Percentiles rank a stretch among this genome's conserved stretches.
phyloP scores from a whole-genome alignment of 1,140 invertebrate genomes.

The Trissolcus basalis region DNA sequence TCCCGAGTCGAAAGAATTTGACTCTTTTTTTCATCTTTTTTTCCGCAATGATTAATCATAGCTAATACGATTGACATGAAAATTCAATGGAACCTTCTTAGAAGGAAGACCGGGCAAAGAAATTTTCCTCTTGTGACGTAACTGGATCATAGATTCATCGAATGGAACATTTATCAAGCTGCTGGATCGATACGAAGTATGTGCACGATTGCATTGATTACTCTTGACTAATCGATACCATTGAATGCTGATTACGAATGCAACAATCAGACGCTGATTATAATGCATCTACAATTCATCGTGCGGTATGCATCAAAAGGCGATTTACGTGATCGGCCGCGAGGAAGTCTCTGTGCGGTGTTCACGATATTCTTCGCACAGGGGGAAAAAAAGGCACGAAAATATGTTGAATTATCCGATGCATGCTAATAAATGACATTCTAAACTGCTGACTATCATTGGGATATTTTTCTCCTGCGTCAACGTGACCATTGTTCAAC shows the following conservation, averaged over 20 bases:
- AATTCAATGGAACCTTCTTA: not conserved
- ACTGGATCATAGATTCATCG: slow-evolving; percentile 23
- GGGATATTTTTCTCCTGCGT: slow-evolving; percentile 18
- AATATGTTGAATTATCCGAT: slow-evolving; percentile 36
- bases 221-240: slow-evolving; percentile 62
- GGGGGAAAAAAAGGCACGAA: slow-evolving; percentile 13
- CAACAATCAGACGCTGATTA: slow-evolving; percentile 66
- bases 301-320: slow-evolving; percentile 71
- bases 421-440: slow-evolving; percentile 38
- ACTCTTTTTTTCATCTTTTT: no score
- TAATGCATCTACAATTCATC: slow-evolving; percentile 70
- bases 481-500: slow-evolving; percentile 25
- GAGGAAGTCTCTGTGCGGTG: slow-evolving; percentile 22
- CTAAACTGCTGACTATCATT: slow-evolving; percentile 13
- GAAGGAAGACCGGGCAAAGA: not conserved
- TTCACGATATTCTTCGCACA: slow-evolving; percentile 3
- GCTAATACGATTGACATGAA: no score
- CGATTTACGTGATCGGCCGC: slow-evolving; percentile 63
- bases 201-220: slow-evolving; percentile 60
- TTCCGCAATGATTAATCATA: no score
- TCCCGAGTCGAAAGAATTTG: no score
- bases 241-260: slow-evolving; percentile 64
- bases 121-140: slow-evolving; percentile 6
- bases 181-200: slow-evolving; percentile 58
- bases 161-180: slow-evolving; percentile 37